These are phyloP conservation scores for Nothocercus julius DNA, from an alignment of 2,113 vertebrate genomes.

Conservation along the genomic window DNA sequence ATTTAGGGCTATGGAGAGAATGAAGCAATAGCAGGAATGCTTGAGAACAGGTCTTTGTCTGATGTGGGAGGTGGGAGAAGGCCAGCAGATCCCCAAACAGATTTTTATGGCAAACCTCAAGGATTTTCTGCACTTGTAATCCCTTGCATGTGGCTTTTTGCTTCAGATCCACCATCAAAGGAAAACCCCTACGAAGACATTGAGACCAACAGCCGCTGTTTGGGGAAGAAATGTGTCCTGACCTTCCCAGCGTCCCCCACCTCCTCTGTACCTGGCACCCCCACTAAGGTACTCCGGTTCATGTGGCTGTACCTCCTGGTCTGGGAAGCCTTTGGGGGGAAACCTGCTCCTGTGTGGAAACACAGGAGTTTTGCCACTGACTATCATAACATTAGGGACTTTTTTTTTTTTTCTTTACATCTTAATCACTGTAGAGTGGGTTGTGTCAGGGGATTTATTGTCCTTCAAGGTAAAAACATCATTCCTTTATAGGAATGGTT, in stretches of 20 bases:
- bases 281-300: conserved; percentile 86
- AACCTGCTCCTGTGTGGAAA: background rate
- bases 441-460: background rate
- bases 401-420: background rate
- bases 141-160: conserved; percentile 43
- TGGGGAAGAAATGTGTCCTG: conserved; percentile 88
- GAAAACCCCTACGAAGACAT: conserved; percentile 98
- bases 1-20: background rate
- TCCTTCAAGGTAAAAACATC: background rate
- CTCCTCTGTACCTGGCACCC: conserved; percentile 84
- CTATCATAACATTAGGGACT: background rate
- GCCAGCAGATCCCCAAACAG: background rate
- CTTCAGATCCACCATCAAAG: conserved; percentile 90
- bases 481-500: background rate
- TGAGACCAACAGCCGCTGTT: conserved; percentile 88
- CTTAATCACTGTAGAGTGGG: background rate
- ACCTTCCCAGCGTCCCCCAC: conserved; percentile 82
- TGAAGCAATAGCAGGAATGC: conserved; percentile 47
- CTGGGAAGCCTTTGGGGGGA: background rate
- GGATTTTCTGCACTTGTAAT: background rate
- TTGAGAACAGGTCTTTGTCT: conserved; percentile 54
- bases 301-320: background rate
- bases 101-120: conserved; percentile 48
- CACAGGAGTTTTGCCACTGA: background rate
- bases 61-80: conserved; percentile 10